A percentile compares a stretch with the other conserved stretches of the same genome.
phyloP scores from a whole-genome alignment of 2,888 invertebrate genomes.

The Augiades crinisus region DNA sequence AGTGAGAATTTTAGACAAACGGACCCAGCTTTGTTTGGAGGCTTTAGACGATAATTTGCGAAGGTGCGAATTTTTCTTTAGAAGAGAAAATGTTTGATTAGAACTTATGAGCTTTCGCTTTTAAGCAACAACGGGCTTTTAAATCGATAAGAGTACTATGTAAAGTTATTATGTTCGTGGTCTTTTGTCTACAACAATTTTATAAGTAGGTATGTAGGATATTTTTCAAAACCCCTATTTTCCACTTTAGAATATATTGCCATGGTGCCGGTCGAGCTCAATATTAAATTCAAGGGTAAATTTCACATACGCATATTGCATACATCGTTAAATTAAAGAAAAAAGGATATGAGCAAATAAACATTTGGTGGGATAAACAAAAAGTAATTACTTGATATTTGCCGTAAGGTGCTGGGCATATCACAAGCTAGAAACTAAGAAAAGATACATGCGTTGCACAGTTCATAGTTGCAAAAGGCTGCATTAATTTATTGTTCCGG shows the following conservation, averaged over 20 bases:
- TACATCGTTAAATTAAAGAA: constrained; percentile 5
- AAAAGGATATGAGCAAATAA: too few species aligned
- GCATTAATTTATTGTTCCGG: too few species aligned
- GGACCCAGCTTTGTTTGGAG: background rate
- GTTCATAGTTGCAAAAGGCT: too few species aligned
- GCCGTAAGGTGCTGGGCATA: too few species aligned
- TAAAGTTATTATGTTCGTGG: background rate
- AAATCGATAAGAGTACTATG: background rate
- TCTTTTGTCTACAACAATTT: too few species aligned
- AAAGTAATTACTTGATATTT: too few species aligned
- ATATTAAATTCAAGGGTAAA: background rate
- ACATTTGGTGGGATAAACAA: too few species aligned
- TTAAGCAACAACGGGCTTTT: background rate
- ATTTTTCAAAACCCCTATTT: too few species aligned
- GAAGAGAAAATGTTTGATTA: constrained; percentile 4
- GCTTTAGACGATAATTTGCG: constrained; percentile 6
- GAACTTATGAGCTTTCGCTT: background rate
- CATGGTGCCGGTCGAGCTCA: background rate
- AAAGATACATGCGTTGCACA: too few species aligned
- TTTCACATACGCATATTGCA: background rate
- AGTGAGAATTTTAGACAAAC: constrained; percentile 46
- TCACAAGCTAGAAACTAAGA: too few species aligned
- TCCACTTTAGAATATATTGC: too few species aligned
- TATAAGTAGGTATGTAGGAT: too few species aligned
- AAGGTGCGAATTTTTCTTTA: constrained; percentile 28